Conservation (phyloP, 2,113 vertebrate species). For the Arizona elegans region DNA sequence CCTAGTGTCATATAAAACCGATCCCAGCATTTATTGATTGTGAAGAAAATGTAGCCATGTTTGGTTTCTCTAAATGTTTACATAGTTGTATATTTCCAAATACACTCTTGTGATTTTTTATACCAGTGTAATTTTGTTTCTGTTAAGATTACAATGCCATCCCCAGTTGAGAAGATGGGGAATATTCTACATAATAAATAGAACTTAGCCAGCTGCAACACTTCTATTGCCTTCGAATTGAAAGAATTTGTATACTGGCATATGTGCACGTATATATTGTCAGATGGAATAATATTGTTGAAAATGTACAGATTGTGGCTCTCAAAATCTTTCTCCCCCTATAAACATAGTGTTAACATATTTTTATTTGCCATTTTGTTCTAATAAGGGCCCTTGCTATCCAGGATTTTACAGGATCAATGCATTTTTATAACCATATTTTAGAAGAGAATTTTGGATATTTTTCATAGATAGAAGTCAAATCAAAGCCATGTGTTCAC, state of each 20-base stretch:
- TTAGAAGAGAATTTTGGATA: not conserved
- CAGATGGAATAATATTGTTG: slow-evolving; percentile 38
- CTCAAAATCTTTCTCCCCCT: slow-evolving; percentile 40
- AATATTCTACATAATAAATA: slow-evolving; percentile 26
- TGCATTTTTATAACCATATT: slow-evolving; percentile 1
- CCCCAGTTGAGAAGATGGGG: slow-evolving; percentile 1
- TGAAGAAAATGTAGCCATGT: not conserved
- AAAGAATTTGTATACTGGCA: slow-evolving; percentile 30
- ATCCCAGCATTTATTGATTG: not conserved
- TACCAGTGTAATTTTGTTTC: slow-evolving; percentile 4
- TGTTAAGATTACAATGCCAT: slow-evolving; percentile 32
- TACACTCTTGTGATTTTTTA: slow-evolving; percentile 4
- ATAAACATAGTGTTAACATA: slow-evolving; percentile 46
- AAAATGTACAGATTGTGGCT: slow-evolving; percentile 48
- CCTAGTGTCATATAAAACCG: not conserved
- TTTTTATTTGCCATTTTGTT: slow-evolving; percentile 55
- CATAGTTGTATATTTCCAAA: not conserved
- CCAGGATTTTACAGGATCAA: slow-evolving; percentile 17
- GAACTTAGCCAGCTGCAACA: slow-evolving; percentile 38
- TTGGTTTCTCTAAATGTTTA: slow-evolving; percentile 16
- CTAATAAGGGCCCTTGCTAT: slow-evolving; percentile 40
- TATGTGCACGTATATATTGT: slow-evolving; percentile 40
- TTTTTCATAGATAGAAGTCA: not conserved
- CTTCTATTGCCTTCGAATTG: slow-evolving; percentile 25
- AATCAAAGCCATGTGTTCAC: not conserved